These are phyloP conservation scores for Imbricaverruca yamaguchii DNA, from an alignment of 2,888 invertebrate species.

Conservation along the genomic window DNA sequence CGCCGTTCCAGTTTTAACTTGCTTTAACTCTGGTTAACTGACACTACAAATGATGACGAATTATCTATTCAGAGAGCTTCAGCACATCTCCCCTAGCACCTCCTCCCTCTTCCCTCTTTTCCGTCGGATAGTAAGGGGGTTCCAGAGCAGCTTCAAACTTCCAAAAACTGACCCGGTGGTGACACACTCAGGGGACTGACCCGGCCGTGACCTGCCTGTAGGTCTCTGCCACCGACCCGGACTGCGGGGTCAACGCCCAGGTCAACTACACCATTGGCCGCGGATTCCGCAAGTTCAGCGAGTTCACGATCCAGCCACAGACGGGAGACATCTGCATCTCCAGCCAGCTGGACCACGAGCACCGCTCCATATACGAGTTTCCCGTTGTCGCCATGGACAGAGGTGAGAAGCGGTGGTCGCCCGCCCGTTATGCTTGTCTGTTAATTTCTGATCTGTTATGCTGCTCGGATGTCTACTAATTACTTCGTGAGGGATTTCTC, in stretches of 20 bases:
- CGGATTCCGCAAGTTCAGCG: slow-evolving; percentile 57
- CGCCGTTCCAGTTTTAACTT: too few species aligned
- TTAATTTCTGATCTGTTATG: too few species aligned
- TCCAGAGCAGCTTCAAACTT: neutral
- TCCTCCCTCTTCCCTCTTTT: neutral
- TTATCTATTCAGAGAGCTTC: neutral
- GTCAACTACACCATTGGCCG: slow-evolving; percentile 86
- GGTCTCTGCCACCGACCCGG: slow-evolving; percentile 93
- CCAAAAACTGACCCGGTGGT: neutral
- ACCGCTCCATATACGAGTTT: slow-evolving; percentile 71
- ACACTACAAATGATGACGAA: neutral
- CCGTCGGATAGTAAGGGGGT: neutral
- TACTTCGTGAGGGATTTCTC: too few species aligned
- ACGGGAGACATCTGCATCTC: slow-evolving; percentile 85
- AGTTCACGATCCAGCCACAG: slow-evolving; percentile 56
- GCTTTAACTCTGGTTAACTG: neutral
- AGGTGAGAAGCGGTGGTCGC: slow-evolving; percentile 53
- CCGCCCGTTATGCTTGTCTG: too few species aligned
- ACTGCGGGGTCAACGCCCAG: slow-evolving; percentile 84
- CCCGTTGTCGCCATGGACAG: slow-evolving; percentile 87
- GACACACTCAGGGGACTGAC: neutral
- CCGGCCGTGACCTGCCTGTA: slow-evolving; percentile 44
- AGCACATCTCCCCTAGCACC: neutral
- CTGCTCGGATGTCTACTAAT: too few species aligned
- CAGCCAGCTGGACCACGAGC: slow-evolving; percentile 74